phyloP scores from a whole-genome alignment of 2,888 invertebrate genomes.

The Eristalis intricaria region DNA sequence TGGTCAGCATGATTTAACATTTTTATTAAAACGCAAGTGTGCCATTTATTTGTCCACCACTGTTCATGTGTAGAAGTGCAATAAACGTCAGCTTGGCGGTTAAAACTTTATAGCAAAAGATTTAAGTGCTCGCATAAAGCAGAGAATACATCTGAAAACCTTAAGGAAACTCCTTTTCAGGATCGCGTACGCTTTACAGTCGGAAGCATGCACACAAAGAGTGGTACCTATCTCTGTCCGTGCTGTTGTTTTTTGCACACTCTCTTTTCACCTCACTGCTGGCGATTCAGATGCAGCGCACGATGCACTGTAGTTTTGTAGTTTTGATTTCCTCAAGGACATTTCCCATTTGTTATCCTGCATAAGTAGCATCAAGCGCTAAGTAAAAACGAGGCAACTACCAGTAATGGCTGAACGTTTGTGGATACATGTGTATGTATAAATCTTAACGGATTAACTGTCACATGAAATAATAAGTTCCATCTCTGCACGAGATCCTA shows the following conservation, averaged over 20 bases:
- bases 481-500: slow-evolving; percentile 22
- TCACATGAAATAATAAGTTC: slow-evolving; percentile 45
- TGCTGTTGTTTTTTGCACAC: background rate
- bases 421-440: slow-evolving; percentile 21
- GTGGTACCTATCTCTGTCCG: background rate
- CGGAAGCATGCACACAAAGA: slow-evolving; percentile 17
- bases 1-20: too few species aligned
- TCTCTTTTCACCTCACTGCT: background rate
- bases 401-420: background rate
- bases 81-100: slow-evolving; percentile 47
- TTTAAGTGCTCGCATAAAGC: slow-evolving; percentile 38
- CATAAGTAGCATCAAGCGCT: slow-evolving; percentile 32
- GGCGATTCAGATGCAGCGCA: slow-evolving; percentile 26
- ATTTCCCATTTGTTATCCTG: slow-evolving; percentile 63
- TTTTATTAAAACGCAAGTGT: too few species aligned
- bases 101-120: slow-evolving; percentile 26
- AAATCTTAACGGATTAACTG: slow-evolving; percentile 59
- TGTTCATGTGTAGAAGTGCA: slow-evolving; percentile 16
- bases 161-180: background rate
- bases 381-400: background rate
- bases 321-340: slow-evolving; percentile 59
- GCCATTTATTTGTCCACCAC: too few species aligned
- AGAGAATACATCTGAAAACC: background rate
- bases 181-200: slow-evolving; percentile 8
- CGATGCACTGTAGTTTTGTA: slow-evolving; percentile 29